A percentile compares a stretch with the other conserved stretches of the same genome.
Conservation (phyloP, 2,113 vertebrate species). For the Pterocles orientalis region DNA sequence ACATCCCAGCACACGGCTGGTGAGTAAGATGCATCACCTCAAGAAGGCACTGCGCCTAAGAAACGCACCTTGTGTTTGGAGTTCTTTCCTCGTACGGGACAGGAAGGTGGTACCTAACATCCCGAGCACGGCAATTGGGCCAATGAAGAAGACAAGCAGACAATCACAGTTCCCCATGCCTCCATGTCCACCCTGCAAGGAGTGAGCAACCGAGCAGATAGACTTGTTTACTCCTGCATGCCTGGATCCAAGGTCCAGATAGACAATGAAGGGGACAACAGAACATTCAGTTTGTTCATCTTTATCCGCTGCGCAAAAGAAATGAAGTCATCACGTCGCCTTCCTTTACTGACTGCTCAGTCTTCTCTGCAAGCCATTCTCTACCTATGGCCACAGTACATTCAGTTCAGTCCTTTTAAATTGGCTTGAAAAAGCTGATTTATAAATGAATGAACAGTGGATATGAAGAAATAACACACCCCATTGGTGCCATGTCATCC, state of each 20-base stretch:
- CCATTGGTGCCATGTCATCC: not conserved
- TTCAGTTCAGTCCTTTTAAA: not conserved
- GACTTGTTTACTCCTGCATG: not conserved
- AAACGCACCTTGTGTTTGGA: not conserved
- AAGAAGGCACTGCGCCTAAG: not conserved
- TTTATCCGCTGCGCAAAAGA: not conserved
- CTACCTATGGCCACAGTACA: not conserved
- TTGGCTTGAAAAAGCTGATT: not conserved
- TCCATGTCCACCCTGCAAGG: not conserved
- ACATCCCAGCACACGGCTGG: not conserved
- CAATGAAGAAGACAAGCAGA: not conserved
- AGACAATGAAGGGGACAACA: not conserved
- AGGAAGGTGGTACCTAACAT: not conserved
- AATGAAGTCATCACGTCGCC: not conserved
- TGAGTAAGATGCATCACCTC: constrained; percentile 9
- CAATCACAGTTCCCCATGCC: not conserved
- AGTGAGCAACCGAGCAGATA: not conserved
- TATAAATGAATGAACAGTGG: not conserved
- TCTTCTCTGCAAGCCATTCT: not conserved
- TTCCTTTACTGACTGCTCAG: not conserved
- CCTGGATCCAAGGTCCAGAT: not conserved
- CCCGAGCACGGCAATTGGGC: not conserved
- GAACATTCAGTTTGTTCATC: not conserved
- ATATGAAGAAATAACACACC: not conserved
- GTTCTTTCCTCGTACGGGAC: not conserved